Base-by-base conservation (phyloP, 2,797 vertebrate genomes). In the Helostoma temminkii region DNA sequence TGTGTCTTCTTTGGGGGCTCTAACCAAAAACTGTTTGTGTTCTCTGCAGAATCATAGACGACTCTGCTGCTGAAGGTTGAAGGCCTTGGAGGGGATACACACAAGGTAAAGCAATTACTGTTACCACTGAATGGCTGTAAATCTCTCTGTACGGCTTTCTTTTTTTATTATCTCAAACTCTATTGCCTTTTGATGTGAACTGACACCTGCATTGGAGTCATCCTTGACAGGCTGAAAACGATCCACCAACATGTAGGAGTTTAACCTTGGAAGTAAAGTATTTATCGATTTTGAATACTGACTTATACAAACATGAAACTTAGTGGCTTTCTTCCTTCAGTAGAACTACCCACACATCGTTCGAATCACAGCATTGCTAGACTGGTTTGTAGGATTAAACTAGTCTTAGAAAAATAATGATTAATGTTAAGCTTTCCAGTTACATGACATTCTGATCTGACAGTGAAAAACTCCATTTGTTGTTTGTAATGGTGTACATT, bases 231-330 rank as follows among this genome's bases (percentile, higher is more conserved):
- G 32, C 55, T 0, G 0, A 12, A 52, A 15, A 41, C 48, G 46
- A 65, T 64, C 65, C 22, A 18, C 24, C 46, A 36, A 18, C 34
- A 26, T 36, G 45, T 58, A 55, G 55, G 58, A 7, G 24, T 64
- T 58, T 32, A 65, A 15, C 60, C 69, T 56, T 66, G 34, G 21
- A 50, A 58, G 47, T 52, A 19, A 2, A 25, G 19, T 21, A 32
- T 47, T 66, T 55, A 63, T 14, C 45, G 46, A 65, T 62, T 80
- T 65, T 80, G 26, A 82, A 74, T 58, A 42, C 59, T 32, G 54
- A 25, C 42, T 75, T 24, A 54, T 49, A 53, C 50, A 71, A 43
- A 71, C 28, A n/a, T 26, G 19, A 66, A 67, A 68, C 66, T 63
- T 34, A 63, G 26, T 69, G 26, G 0, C 8, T 42, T 72, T 65